phyloP scores from a whole-genome alignment of 2,113 vertebrate species.

The Urocolius indicus region DNA sequence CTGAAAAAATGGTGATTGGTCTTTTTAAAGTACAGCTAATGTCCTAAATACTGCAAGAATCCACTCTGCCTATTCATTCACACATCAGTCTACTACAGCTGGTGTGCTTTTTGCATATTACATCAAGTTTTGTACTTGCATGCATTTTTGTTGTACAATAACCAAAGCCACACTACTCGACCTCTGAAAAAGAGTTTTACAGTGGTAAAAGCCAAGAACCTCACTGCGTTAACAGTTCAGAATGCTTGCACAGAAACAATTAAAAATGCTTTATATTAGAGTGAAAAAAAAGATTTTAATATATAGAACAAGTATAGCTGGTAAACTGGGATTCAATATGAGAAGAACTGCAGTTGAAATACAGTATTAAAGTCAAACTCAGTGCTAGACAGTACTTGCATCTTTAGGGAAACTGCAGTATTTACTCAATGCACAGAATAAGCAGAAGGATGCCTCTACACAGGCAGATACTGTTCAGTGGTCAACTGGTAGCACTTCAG shows the following conservation, averaged over 20 bases:
- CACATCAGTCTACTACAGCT: not conserved
- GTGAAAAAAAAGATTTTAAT: not conserved
- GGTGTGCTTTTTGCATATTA: not conserved
- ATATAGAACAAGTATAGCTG: not conserved
- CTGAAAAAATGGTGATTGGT: not conserved
- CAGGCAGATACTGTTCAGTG: not conserved
- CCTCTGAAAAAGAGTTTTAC: not conserved
- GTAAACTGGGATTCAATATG: not conserved
- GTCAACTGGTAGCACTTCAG: not conserved
- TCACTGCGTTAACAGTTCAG: not conserved
- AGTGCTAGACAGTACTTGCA: not conserved
- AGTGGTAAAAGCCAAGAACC: not conserved
- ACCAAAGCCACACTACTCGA: not conserved
- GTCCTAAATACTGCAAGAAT: not conserved
- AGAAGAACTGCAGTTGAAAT: not conserved
- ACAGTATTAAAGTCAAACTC: not conserved
- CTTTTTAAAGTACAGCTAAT: not conserved
- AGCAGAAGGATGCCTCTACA: not conserved
- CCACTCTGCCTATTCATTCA: not conserved
- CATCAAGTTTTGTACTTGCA: not conserved
- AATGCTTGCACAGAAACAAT: not conserved
- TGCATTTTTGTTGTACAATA: not conserved
- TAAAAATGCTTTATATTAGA: not conserved
- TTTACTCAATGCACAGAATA: not conserved
- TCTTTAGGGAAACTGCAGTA: not conserved